Evolutionary conservation across 2,797 vertebrate genomes (phyloP), one percentile per base, ranked within the genome.

Genomic region (Rhinella marina): DNA sequence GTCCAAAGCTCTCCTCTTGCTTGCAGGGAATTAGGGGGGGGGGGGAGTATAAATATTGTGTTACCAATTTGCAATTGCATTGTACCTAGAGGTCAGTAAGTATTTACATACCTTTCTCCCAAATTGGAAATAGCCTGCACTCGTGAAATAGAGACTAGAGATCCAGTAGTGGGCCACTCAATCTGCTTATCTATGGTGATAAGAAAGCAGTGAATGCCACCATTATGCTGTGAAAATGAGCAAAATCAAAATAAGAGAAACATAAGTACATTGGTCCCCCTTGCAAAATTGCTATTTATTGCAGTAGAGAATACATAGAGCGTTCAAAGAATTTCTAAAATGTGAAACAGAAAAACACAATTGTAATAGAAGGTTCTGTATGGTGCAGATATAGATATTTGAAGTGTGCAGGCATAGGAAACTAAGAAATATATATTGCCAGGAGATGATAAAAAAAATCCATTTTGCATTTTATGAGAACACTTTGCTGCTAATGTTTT

Each of bases 381-480:
- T 54, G 81, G 27, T 57, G 56, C 52, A 68, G 76, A 70, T 52
- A 76, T 72, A 85, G 61, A 81, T 81, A 88, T 61, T 88, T 57
- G 76, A 25, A 66, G 19, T 72, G 82, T 72, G 54, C 83, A 56
- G 48, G 57, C 70, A 80, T 19, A 52, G 68, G 56, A 81, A 73
- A 75, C 77, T 73, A 27, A 17, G 77, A 25, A 88, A 76, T 75
- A 88, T 85, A 81, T 88, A 85, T 81, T 88, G 87, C 68, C 19
- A 27, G 41, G 14, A 73, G 62, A 72, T 70, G 82, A 88, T 79
- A 84, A 88, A 84, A 77, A 87, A 78, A 88, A 72, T 62, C 64
- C 54, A 79, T 88, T 88, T 75, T 81, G 77, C 77, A 85, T 88
- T 88, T 88, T 85, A 85, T 81, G 87, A 81, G 77, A 66, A 81